A percentile compares a stretch with the other conserved stretches of the same genome.
These are phyloP conservation scores for Ips typographus DNA, from an alignment of 1,140 invertebrate genomes.

Conservation along the genomic window DNA sequence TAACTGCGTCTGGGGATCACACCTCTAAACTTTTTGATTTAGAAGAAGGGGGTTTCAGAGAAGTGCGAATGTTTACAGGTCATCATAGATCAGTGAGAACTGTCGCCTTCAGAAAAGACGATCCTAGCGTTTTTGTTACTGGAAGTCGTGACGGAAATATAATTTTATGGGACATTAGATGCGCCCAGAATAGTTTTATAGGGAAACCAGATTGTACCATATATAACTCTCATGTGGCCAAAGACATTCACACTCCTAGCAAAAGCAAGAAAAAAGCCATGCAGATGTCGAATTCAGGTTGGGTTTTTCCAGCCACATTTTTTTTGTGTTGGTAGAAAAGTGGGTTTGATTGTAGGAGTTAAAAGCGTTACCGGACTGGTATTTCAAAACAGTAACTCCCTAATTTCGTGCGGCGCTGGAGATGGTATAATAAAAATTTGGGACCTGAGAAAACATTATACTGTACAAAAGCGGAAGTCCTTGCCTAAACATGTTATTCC, in stretches of 20 bases:
- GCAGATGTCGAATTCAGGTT: conserved; percentile 18
- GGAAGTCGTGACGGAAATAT: conserved; percentile 83
- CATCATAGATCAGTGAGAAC: conserved; percentile 81
- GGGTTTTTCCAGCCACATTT: neutral
- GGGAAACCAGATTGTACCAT: conserved; percentile 48
- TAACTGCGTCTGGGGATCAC: conserved; percentile 85
- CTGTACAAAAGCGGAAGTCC: conserved; percentile 66
- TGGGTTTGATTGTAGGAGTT: conserved; percentile 5
- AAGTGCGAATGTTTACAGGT: conserved; percentile 63
- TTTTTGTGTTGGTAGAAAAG: neutral
- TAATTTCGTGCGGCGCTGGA: conserved; percentile 79
- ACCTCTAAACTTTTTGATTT: conserved; percentile 74
- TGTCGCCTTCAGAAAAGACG: conserved; percentile 66
- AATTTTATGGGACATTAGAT: conserved; percentile 78
- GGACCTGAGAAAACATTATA: conserved; percentile 83
- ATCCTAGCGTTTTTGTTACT: conserved; percentile 77
- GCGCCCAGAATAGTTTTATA: conserved; percentile 49
- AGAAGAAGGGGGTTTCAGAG: conserved; percentile 57
- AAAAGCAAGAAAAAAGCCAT: conserved; percentile 37
- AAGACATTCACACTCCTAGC: conserved; percentile 35
- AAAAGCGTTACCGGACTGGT: conserved; percentile 75
- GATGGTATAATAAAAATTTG: conserved; percentile 85
- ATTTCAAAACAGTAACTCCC: conserved; percentile 74
- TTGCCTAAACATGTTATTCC: conserved; percentile 69
- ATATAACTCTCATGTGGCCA: conserved; percentile 46